These are phyloP conservation scores for Pyrrhosoma nymphula DNA, from an alignment of 2,888 invertebrate genomes.

Conservation along the genomic window DNA sequence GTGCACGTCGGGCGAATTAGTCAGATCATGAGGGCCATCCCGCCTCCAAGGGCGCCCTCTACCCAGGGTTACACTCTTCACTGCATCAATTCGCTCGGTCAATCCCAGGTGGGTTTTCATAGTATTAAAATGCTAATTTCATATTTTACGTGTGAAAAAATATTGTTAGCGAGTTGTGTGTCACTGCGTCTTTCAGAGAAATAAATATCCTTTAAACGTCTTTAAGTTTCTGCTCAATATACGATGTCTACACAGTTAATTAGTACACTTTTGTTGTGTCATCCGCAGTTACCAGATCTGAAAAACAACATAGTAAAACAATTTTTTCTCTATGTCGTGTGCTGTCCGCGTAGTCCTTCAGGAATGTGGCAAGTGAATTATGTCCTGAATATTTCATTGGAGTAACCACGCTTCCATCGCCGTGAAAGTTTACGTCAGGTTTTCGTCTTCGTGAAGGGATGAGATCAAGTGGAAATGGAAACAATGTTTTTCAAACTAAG, in stretches of 20 bases:
- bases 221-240: not conserved
- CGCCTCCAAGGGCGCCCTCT: not conserved
- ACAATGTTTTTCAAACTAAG: too few species aligned
- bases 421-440: not conserved
- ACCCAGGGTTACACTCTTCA: not conserved
- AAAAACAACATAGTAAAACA: not conserved
- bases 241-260: not conserved
- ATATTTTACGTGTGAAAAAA: not conserved
- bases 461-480: not conserved
- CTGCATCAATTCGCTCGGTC: not conserved
- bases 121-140: not conserved
- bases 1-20: not conserved
- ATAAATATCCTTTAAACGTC: not conserved
- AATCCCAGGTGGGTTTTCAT: not conserved
- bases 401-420: too few species aligned
- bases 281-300: not conserved
- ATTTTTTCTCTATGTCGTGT: not conserved
- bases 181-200: not conserved
- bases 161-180: not conserved
- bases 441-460: not conserved
- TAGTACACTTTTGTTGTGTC: not conserved
- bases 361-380: not conserved
- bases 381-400: not conserved
- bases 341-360: not conserved
- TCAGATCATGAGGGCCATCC: not conserved